These are phyloP conservation scores for Pilophorus perplexus DNA, from an alignment of 2,888 invertebrate genomes.

Conservation along the genomic window DNA sequence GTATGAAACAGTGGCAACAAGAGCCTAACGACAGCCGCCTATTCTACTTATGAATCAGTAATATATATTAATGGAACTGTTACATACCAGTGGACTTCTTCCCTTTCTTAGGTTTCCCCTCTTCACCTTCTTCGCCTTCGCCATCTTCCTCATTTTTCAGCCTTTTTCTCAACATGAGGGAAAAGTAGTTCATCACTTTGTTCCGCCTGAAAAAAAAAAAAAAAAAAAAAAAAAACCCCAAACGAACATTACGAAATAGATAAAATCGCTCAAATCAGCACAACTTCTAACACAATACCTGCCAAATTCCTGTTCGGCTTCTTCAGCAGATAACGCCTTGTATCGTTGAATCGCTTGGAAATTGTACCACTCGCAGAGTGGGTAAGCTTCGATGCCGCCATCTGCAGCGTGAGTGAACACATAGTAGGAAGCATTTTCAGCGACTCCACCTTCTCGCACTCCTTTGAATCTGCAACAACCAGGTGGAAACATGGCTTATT, in stretches of 20 bases:
- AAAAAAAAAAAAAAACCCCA: too few species aligned
- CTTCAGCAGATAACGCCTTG: slow-evolving; percentile 93
- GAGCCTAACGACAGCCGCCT: too few species aligned
- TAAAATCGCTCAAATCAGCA: neutral
- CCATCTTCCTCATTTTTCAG: slow-evolving; percentile 69
- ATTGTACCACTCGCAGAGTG: slow-evolving; percentile 94
- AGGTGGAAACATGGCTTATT: neutral
- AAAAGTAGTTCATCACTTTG: slow-evolving; percentile 93
- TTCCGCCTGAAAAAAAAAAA: slow-evolving; percentile 66
- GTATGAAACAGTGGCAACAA: too few species aligned
- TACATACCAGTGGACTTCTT: slow-evolving; percentile 50
- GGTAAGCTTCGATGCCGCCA: slow-evolving; percentile 93
- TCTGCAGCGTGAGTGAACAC: slow-evolving; percentile 95
- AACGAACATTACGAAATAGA: too few species aligned
- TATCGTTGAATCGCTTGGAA: slow-evolving; percentile 86
- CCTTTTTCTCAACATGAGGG: slow-evolving; percentile 87
- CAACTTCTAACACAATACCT: too few species aligned
- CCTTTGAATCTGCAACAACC: slow-evolving; percentile 69
- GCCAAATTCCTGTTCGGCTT: slow-evolving; percentile 96
- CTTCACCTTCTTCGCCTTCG: slow-evolving; percentile 62
- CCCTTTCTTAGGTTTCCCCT: slow-evolving; percentile 50
- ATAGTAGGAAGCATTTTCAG: slow-evolving; percentile 95
- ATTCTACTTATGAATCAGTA: neutral
- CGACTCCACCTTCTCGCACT: slow-evolving; percentile 90
- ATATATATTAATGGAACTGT: too few species aligned